Evolutionary conservation across 2,113 vertebrate genomes (phyloP).

Genomic region (Galbula dea): DNA sequence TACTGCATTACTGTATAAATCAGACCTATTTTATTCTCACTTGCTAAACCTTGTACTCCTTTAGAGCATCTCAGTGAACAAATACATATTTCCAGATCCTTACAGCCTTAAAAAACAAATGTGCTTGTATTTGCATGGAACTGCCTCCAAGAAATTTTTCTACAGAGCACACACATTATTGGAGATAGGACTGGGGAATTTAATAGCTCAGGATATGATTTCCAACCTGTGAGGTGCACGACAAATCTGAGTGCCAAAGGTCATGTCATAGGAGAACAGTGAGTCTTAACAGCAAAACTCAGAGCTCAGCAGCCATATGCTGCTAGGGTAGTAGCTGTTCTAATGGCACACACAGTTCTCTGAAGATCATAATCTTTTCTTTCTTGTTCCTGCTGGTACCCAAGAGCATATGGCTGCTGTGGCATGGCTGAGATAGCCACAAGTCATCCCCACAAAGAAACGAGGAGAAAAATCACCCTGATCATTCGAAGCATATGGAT

Average conservation of each 20-base stretch:
- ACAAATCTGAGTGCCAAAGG: not conserved
- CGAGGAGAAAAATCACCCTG: not conserved
- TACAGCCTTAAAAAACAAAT: not conserved
- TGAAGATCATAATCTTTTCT: not conserved
- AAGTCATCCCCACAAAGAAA: not conserved
- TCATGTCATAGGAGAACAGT: not conserved
- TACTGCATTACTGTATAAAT: constrained; percentile 33
- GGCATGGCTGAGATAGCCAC: not conserved
- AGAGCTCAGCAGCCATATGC: not conserved
- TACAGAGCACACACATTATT: not conserved
- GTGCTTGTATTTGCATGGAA: not conserved
- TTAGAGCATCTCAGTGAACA: not conserved
- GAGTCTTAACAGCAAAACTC: not conserved
- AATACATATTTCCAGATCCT: constrained; percentile 1
- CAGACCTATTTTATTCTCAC: constrained; percentile 19
- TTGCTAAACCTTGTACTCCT: constrained; percentile 2
- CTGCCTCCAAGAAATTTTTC: not conserved
- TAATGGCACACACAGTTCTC: not conserved
- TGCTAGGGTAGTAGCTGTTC: not conserved
- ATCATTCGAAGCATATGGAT: not conserved
- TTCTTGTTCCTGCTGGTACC: not conserved
- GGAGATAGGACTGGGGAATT: not conserved
- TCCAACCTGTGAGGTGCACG: not conserved
- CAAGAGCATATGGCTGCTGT: not conserved
- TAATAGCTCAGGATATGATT: not conserved